A percentile compares a stretch with the other conserved stretches of the same genome.
Evolutionary conservation across 1,140 invertebrate genomes (phyloP).

Genomic region (Bombus pyrosoma): DNA sequence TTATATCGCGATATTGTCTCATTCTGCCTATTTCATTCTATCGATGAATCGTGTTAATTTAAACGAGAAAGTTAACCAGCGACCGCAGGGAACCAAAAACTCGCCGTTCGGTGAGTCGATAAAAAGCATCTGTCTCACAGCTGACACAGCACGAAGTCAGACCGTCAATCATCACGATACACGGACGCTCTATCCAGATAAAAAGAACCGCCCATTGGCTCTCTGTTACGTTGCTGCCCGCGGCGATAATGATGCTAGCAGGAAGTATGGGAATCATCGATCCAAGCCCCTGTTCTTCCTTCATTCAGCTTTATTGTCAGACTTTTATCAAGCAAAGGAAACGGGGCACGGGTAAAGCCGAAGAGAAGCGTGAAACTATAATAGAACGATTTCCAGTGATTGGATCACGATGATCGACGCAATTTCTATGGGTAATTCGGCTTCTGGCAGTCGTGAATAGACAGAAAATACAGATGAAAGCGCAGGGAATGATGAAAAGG

Average conservation of each 20-base stretch:
- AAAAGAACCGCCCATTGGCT: slow-evolving; percentile 32
- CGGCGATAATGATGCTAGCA: slow-evolving; percentile 10
- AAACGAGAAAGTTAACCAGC: not conserved
- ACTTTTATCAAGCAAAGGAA: not conserved
- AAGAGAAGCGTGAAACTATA: not conserved
- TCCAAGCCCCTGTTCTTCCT: not conserved
- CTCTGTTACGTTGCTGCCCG: not conserved
- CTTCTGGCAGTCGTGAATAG: not conserved
- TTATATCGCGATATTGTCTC: not conserved
- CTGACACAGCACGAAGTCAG: slow-evolving; percentile 8
- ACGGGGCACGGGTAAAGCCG: not conserved
- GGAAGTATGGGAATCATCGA: slow-evolving; percentile 28
- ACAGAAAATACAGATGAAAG: too few relatives aligned
- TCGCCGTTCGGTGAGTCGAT: not conserved
- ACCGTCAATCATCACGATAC: slow-evolving; percentile 36
- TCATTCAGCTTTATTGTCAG: not conserved
- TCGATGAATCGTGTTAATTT: not conserved
- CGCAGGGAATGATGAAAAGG: not conserved
- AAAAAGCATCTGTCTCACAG: slow-evolving; percentile 16
- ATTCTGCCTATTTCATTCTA: not conserved
- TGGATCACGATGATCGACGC: slow-evolving; percentile 4
- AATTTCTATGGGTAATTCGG: slow-evolving; percentile 11
- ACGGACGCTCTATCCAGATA: not conserved
- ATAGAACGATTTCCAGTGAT: not conserved
- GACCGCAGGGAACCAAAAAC: not conserved